Evolutionary conservation across 1,140 invertebrate species (phyloP).

Genomic region (Rhyacophila brunnea): DNA sequence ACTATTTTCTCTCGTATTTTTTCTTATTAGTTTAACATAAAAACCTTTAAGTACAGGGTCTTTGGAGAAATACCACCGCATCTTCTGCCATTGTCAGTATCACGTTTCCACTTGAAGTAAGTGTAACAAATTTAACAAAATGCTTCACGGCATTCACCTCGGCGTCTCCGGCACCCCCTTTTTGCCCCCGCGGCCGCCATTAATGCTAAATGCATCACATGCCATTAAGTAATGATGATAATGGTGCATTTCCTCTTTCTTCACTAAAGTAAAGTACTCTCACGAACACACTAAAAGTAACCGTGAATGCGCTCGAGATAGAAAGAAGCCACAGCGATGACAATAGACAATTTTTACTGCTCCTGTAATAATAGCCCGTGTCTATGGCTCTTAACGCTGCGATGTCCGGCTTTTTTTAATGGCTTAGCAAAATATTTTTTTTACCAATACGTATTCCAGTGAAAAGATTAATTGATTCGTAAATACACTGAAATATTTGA

Average conservation of each 20-base stretch:
- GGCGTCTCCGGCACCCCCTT: constrained; percentile 3
- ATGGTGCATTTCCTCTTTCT: constrained; percentile 28
- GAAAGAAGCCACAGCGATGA: constrained; percentile 4
- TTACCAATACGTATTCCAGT: too few species aligned
- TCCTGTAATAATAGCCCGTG: not conserved
- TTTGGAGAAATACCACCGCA: too few species aligned
- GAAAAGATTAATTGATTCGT: too few species aligned
- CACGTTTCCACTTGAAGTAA: constrained; percentile 4
- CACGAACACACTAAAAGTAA: not conserved
- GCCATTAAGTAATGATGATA: constrained; percentile 34
- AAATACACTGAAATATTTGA: too few species aligned
- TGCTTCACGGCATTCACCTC: constrained; percentile 10
- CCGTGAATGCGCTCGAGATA: constrained; percentile 1
- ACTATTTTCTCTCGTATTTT: too few species aligned
- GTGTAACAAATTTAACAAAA: constrained; percentile 21
- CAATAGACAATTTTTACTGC: constrained; percentile 9
- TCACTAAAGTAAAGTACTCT: not conserved
- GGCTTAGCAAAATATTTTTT: too few species aligned
- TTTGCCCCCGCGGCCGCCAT: constrained; percentile 15
- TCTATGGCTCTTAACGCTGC: not conserved
- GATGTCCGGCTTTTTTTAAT: too few species aligned
- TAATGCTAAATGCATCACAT: constrained; percentile 34
- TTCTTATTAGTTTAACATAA: too few species aligned
- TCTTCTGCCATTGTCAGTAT: too few species aligned
- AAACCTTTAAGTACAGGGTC: too few species aligned